Evolutionary conservation across 2,888 invertebrate genomes (phyloP).

Genomic region (Encarsia formosa): DNA sequence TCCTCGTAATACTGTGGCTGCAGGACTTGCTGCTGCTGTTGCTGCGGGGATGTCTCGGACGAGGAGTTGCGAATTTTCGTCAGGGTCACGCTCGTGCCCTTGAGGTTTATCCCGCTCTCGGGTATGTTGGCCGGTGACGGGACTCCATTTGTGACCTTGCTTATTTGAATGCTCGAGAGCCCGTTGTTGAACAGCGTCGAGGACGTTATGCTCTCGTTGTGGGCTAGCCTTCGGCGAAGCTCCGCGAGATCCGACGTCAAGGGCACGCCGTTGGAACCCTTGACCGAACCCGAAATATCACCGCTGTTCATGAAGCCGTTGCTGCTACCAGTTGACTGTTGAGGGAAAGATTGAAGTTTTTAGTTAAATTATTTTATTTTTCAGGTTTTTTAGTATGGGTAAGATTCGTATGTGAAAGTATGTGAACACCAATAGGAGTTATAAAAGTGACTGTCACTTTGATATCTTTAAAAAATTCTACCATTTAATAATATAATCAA

Average conservation of each 20-base stretch:
- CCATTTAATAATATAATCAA: too few relatives aligned
- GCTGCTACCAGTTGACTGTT: slow-evolving; percentile 24
- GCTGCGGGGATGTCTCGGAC: slow-evolving; percentile 1
- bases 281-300: slow-evolving; percentile 28
- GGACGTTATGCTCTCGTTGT: slow-evolving; percentile 12
- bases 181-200: slow-evolving; percentile 32
- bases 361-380: too few relatives aligned
- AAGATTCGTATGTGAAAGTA: too few relatives aligned
- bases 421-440: too few relatives aligned
- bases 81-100: slow-evolving; percentile 48
- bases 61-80: slow-evolving; percentile 43
- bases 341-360: too few relatives aligned
- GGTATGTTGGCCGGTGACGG: slow-evolving; percentile 32
- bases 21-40: slow-evolving; percentile 15
- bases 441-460: too few relatives aligned
- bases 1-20: too few relatives aligned
- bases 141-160: slow-evolving; percentile 38
- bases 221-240: slow-evolving; percentile 38
- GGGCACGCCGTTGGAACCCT: slow-evolving; percentile 38
- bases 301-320: slow-evolving; percentile 21
- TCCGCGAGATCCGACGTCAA: slow-evolving; percentile 43
- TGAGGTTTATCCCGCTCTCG: slow-evolving; percentile 47
- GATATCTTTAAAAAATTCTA: too few relatives aligned
- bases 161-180: slow-evolving; percentile 48
- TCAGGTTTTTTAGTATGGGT: too few relatives aligned